phyloP scores from a whole-genome alignment of 1,140 invertebrate genomes.

The Atta cephalotes region DNA sequence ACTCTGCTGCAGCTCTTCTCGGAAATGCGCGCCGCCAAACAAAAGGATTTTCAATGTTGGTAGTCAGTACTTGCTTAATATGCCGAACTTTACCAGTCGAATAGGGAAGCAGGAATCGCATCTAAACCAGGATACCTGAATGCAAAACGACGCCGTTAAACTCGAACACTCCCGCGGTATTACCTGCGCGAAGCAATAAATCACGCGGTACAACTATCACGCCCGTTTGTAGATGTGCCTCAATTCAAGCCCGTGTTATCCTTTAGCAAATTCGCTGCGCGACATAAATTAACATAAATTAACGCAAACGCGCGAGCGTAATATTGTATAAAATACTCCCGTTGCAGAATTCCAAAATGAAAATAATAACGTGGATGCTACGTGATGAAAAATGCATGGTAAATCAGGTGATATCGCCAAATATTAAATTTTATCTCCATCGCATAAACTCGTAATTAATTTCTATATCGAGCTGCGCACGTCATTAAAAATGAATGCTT shows the following conservation, averaged over 20 bases:
- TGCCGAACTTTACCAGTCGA: slow-evolving; percentile 66
- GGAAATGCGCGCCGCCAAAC: slow-evolving; percentile 70
- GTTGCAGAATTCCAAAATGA: slow-evolving; percentile 21
- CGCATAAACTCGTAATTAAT: slow-evolving; percentile 26
- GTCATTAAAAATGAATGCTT: slow-evolving; percentile 10
- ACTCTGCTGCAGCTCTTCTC: slow-evolving; percentile 63
- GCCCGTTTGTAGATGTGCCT: slow-evolving; percentile 49
- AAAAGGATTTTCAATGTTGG: slow-evolving; percentile 67
- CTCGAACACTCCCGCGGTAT: slow-evolving; percentile 38
- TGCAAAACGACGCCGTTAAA: slow-evolving; percentile 57
- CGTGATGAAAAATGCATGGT: slow-evolving; percentile 19
- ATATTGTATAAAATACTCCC: slow-evolving; percentile 37
- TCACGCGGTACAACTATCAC: slow-evolving; percentile 57
- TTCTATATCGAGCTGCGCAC: neutral
- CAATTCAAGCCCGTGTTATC: slow-evolving; percentile 54
- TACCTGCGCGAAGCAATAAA: slow-evolving; percentile 51
- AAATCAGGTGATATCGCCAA: slow-evolving; percentile 33
- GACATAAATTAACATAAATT: slow-evolving; percentile 61
- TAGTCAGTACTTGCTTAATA: slow-evolving; percentile 61
- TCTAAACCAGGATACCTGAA: slow-evolving; percentile 72
- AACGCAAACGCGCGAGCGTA: slow-evolving; percentile 20
- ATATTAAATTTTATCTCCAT: slow-evolving; percentile 43
- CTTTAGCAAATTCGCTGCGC: slow-evolving; percentile 58
- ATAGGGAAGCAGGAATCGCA: slow-evolving; percentile 66
- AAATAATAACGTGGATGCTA: slow-evolving; percentile 19